A percentile compares a stretch with the other conserved stretches of the same genome.
phyloP scores from a whole-genome alignment of 2,888 invertebrate genomes.

The Acrobasis suavella region DNA sequence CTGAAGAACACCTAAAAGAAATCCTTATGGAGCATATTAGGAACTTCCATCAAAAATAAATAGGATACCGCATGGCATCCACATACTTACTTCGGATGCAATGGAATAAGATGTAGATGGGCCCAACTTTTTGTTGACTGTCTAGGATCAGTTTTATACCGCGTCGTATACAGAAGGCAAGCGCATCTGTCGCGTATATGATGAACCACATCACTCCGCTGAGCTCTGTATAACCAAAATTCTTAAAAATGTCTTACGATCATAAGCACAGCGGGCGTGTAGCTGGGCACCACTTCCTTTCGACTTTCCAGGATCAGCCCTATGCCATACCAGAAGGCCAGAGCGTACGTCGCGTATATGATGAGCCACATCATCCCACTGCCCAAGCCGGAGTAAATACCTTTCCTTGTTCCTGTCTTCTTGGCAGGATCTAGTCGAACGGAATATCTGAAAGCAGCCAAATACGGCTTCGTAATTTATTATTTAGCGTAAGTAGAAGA shows the following conservation, averaged over 20 bases:
- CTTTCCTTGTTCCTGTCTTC: constrained; percentile 84
- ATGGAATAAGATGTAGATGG: too few relatives aligned
- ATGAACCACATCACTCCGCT: not conserved
- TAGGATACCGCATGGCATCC: too few relatives aligned
- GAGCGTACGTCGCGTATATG: constrained; percentile 87
- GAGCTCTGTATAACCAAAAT: not conserved
- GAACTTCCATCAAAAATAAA: not conserved
- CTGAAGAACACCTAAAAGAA: constrained; percentile 87
- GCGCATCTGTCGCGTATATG: too few relatives aligned
- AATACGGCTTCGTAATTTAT: too few relatives aligned
- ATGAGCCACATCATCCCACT: constrained; percentile 89
- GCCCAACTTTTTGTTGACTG: too few relatives aligned
- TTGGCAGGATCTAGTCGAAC: constrained; percentile 83
- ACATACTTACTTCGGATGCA: too few relatives aligned
- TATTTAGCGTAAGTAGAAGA: too few relatives aligned
- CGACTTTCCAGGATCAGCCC: constrained; percentile 86
- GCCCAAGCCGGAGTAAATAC: constrained; percentile 86
- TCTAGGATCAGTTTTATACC: too few relatives aligned
- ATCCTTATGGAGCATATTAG: not conserved
- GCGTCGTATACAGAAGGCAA: too few relatives aligned
- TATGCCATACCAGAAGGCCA: constrained; percentile 92
- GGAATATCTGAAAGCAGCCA: constrained; percentile 64
- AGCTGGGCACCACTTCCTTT: constrained; percentile 77
- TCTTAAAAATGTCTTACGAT: constrained; percentile 78
- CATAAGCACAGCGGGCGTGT: constrained; percentile 87